These are phyloP conservation scores for Agonopterix alstromeriana DNA, from an alignment of 2,888 invertebrate species.

Conservation along the genomic window DNA sequence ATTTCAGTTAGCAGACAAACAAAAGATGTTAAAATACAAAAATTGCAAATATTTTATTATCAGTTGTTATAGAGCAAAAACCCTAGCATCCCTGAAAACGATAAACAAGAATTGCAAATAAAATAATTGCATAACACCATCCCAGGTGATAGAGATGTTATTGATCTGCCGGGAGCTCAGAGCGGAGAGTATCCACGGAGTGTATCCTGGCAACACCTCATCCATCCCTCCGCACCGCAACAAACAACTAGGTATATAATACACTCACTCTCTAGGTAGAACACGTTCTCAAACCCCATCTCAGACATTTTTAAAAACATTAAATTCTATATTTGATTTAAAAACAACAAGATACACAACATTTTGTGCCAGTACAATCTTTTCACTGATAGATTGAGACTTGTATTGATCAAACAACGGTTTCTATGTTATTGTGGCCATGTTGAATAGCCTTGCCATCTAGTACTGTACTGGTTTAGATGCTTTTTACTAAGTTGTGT, in stretches of 20 bases:
- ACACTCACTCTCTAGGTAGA: conserved; percentile 74
- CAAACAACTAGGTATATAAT: conserved; percentile 30
- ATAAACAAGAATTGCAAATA: conserved; percentile 23
- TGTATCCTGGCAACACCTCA: conserved; percentile 71
- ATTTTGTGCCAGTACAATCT: conserved; percentile 27
- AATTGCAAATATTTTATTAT: too few species aligned
- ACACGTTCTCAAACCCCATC: conserved; percentile 72
- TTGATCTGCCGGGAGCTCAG: conserved; percentile 60
- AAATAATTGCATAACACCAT: conserved; percentile 63
- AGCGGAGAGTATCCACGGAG: conserved; percentile 50
- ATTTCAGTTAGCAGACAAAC: too few species aligned
- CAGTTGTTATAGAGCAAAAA: too few species aligned
- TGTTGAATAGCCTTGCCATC: conserved; percentile 29
- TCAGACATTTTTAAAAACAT: conserved; percentile 56
- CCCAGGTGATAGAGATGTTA: conserved; percentile 63
- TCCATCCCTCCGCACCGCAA: conserved; percentile 49
- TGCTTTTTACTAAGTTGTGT: conserved; percentile 18
- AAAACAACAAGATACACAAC: conserved; percentile 34
- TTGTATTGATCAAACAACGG: conserved; percentile 70
- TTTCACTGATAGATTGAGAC: conserved; percentile 37
- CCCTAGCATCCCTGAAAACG: conserved; percentile 9
- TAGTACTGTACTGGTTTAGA: conserved; percentile 29
- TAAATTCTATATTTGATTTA: conserved; percentile 25
- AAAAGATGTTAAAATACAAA: too few species aligned
- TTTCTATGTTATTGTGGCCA: conserved; percentile 44